Percentiles rank a stretch among this genome's conserved stretches.
Conservation (phyloP, 2,113 vertebrate genomes). For the Lophotis ruficrista region DNA sequence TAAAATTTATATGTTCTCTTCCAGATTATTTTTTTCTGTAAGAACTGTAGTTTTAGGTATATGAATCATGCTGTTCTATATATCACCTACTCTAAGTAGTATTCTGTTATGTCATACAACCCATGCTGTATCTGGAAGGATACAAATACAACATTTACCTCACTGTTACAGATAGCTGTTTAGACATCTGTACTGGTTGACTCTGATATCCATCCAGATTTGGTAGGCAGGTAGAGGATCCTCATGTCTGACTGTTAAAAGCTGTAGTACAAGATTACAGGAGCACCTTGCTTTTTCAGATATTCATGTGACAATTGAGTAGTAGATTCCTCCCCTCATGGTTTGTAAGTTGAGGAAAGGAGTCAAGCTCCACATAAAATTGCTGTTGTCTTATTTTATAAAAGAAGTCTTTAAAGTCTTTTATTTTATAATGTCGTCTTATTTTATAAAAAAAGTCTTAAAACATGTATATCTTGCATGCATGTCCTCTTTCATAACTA, state of each 20-base stretch:
- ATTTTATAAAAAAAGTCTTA: background rate
- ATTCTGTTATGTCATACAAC: background rate
- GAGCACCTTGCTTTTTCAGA: background rate
- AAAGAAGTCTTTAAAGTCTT: background rate
- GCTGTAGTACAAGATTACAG: background rate
- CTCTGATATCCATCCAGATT: background rate
- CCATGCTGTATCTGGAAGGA: background rate
- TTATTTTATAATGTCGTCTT: too few relatives aligned
- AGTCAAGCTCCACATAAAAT: fast-evolving
- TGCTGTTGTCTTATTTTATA: background rate
- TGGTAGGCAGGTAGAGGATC: background rate
- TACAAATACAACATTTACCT: background rate
- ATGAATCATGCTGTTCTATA: background rate
- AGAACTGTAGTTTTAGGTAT: background rate
- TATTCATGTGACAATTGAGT: background rate
- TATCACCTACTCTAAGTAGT: background rate
- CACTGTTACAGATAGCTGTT: background rate
- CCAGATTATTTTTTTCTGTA: background rate
- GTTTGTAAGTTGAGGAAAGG: background rate
- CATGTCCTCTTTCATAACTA: background rate
- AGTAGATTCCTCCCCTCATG: background rate
- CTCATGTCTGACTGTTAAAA: background rate
- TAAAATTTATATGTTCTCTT: background rate
- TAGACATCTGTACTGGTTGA: background rate
- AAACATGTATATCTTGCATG: background rate